Percentiles rank a stretch among this genome's conserved stretches.
Evolutionary conservation across 2,888 invertebrate genomes (phyloP).

Genomic region (Pedicia rivosa): DNA sequence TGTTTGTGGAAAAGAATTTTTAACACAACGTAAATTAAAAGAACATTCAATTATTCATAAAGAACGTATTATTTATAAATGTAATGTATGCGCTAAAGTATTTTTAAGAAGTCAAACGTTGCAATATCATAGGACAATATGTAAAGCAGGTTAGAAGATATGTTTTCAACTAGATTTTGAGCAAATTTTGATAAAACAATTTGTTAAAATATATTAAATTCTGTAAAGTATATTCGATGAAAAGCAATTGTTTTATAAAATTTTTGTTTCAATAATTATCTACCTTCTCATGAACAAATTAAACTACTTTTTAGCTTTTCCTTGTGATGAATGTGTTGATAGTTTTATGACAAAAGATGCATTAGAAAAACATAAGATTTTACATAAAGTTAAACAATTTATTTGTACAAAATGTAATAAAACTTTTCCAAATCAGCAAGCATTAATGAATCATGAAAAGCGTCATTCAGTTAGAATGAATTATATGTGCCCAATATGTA

Average conservation of each 20-base stretch:
- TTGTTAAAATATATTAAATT: neutral
- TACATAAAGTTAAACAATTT: conserved; percentile 3
- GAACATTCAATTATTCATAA: conserved; percentile 9
- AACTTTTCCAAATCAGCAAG: conserved; percentile 4
- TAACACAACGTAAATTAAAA: conserved; percentile 6
- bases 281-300: too few relatives aligned
- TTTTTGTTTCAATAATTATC: too few relatives aligned
- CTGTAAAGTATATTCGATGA: too few relatives aligned
- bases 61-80: conserved; percentile 8
- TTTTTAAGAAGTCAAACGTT: conserved; percentile 8
- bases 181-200: too few relatives aligned
- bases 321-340: conserved; percentile 8
- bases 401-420: conserved; percentile 8
- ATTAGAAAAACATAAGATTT: conserved; percentile 5
- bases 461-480: conserved; percentile 8
- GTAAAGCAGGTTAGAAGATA: conserved; percentile 8
- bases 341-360: conserved; percentile 7
- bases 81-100: conserved; percentile 7
- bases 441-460: conserved; percentile 5
- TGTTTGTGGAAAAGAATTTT: conserved; percentile 7
- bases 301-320: neutral
- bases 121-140: conserved; percentile 7
- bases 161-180: too few relatives aligned
- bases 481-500: conserved; percentile 9
- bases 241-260: too few relatives aligned